Evolutionary conservation across 2,797 vertebrate species (phyloP).

Genomic region (Pelobates cultripes): DNA sequence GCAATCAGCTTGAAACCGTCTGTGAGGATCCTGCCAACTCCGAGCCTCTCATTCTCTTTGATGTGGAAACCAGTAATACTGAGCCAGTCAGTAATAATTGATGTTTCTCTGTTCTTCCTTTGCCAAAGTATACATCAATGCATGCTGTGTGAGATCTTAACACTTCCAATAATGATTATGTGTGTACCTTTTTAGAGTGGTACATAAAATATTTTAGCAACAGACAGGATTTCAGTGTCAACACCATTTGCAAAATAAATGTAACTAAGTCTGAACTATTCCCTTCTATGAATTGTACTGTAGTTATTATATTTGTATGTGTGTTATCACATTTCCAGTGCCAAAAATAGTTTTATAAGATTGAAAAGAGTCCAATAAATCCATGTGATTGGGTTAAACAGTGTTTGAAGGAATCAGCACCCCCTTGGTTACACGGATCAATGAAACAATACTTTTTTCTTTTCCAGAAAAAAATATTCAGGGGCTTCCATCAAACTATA

Average conservation of each 20-base stretch:
- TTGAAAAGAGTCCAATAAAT: no score
- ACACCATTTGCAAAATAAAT: conserved; percentile 15
- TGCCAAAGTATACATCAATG: not conserved
- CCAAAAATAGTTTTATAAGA: no score
- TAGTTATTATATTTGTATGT: no score
- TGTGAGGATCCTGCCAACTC: conserved; percentile 53
- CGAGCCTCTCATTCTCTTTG: conserved; percentile 57
- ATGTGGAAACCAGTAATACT: conserved; percentile 45
- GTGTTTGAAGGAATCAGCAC: no score
- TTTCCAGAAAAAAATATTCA: no score
- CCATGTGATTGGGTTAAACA: no score
- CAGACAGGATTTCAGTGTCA: conserved; percentile 22
- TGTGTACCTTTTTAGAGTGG: not conserved
- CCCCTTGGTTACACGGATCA: no score
- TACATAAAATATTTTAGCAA: not conserved
- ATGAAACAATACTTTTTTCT: no score
- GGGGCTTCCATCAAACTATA: no score
- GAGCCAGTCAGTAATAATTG: conserved; percentile 53
- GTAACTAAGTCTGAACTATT: not conserved
- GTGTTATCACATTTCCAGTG: no score
- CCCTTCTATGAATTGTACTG: no score
- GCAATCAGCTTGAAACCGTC: conserved; percentile 57
- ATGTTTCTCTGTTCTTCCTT: conserved; percentile 25
- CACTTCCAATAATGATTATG: conserved; percentile 7
- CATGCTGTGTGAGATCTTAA: not conserved